These are phyloP conservation scores for Amaurobius ferox DNA, from an alignment of 2,888 invertebrate species.

Conservation along the genomic window DNA sequence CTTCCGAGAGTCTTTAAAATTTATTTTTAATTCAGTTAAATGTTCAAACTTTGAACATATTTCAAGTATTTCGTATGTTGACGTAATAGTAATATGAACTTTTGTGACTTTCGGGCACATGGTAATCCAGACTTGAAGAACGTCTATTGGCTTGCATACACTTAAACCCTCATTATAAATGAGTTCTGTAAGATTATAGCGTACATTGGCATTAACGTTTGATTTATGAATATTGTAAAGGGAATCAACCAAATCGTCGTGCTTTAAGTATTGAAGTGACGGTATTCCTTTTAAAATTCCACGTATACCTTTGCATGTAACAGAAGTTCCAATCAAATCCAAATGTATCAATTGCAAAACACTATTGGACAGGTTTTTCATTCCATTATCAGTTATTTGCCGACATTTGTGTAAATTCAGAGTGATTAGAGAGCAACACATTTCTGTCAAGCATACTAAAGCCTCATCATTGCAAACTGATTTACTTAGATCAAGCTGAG, in stretches of 20 bases:
- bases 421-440: conserved; percentile 1
- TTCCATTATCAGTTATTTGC: conserved; percentile 10
- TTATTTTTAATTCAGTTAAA: conserved; percentile 15
- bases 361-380: conserved; percentile 3
- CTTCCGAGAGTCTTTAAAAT: too few relatives aligned
- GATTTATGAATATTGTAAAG: conserved; percentile 6
- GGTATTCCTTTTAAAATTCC: conserved; percentile 9
- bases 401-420: conserved; percentile 23
- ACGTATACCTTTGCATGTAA: not conserved
- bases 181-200: conserved; percentile 26
- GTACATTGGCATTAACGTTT: not conserved
- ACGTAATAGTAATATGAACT: conserved; percentile 1
- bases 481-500: conserved; percentile 5
- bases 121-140: conserved; percentile 12
- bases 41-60: conserved; percentile 14
- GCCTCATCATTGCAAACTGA: not conserved
- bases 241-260: not conserved
- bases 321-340: not conserved
- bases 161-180: not conserved
- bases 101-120: conserved; percentile 24
- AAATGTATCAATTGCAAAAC: not conserved
- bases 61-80: not conserved
- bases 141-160: not conserved
- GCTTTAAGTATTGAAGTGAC: conserved; percentile 22
- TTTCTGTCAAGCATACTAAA: conserved; percentile 4